Conservation (phyloP, 2,888 invertebrate genomes). For the Microplitis deprimator region DNA sequence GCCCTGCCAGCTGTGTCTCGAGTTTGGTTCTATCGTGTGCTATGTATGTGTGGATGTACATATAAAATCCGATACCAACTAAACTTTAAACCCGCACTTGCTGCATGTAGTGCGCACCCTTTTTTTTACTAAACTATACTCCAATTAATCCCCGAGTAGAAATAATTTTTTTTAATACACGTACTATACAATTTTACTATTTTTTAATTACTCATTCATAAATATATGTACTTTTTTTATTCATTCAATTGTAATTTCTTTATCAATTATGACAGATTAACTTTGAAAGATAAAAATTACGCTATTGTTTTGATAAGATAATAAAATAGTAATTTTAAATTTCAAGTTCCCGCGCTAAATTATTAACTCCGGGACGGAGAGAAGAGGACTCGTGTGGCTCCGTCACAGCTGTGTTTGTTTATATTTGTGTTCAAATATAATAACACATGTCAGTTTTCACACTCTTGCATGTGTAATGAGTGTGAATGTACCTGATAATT, state of each 20-base stretch:
- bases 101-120: neutral
- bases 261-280: too few species aligned
- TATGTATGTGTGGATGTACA: too few species aligned
- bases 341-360: neutral
- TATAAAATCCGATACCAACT: neutral
- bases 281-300: too few species aligned
- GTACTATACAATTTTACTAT: neutral
- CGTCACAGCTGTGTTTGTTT: neutral
- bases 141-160: neutral
- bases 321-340: neutral
- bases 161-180: neutral
- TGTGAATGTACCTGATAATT: neutral
- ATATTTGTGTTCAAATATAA: neutral
- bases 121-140: neutral
- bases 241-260: neutral
- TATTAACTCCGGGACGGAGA: neutral
- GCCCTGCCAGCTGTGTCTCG: slow-evolving; percentile 42
- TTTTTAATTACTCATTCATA: neutral
- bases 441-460: neutral
- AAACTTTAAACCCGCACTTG: neutral
- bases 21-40: too few species aligned
- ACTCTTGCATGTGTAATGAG: neutral
- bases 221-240: neutral
- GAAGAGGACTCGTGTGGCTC: neutral
- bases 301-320: neutral